phyloP scores from a whole-genome alignment of 2,113 vertebrate species.

The Chunga burmeisteri region DNA sequence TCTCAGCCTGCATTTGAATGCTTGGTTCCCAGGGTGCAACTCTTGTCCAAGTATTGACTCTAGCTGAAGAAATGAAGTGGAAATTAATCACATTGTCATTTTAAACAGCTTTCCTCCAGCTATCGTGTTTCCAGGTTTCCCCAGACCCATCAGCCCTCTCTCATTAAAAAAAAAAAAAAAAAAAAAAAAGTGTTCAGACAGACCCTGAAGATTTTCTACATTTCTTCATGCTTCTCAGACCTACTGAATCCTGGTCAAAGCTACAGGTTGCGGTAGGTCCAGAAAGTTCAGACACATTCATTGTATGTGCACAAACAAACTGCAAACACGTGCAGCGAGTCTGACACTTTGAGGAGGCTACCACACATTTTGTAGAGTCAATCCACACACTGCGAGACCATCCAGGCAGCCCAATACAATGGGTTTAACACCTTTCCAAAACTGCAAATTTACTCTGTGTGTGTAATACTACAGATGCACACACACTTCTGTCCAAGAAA shows the following conservation, averaged over 20 bases:
- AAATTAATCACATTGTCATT: not conserved
- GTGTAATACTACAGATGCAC: not conserved
- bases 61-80: not conserved
- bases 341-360: not conserved
- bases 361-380: rapidly evolving
- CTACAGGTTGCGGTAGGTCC: not conserved
- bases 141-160: not conserved
- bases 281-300: not conserved
- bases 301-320: not conserved
- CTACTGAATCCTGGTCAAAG: not conserved
- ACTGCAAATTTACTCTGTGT: not conserved
- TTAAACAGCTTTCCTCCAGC: not conserved
- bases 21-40: not conserved
- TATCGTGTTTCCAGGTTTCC: not conserved
- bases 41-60: not conserved
- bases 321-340: not conserved
- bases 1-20: not conserved
- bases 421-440: not conserved
- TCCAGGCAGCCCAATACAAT: not conserved
- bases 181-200: not conserved
- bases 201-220: not conserved
- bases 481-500: not conserved
- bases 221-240: not conserved
- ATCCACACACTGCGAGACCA: not conserved
- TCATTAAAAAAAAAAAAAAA: not conserved